These are phyloP conservation scores for Campoplex capitator DNA, from an alignment of 2,888 invertebrate species.

Conservation along the genomic window DNA sequence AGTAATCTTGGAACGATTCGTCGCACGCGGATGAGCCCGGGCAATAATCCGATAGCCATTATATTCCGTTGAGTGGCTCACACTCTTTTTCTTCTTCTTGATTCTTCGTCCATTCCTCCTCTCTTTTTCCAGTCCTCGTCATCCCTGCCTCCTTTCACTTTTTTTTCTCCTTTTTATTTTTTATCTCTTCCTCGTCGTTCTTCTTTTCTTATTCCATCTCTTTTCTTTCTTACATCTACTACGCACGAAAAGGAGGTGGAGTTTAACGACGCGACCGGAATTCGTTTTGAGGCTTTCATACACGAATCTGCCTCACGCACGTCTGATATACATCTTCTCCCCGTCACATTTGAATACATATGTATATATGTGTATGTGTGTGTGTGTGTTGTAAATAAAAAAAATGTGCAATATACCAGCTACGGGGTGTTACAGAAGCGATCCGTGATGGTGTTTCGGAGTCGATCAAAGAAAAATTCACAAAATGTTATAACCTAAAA, in stretches of 20 bases:
- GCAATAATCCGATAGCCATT: conserved; percentile 74
- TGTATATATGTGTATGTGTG: conserved; percentile 3
- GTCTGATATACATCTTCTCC: conserved; percentile 41
- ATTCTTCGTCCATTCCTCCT: conserved; percentile 33
- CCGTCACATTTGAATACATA: neutral
- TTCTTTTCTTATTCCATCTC: conserved; percentile 35
- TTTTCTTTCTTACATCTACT: conserved; percentile 37
- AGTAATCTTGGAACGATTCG: conserved; percentile 73
- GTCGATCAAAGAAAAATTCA: conserved; percentile 53
- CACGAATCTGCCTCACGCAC: conserved; percentile 68
- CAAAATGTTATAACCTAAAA: conserved; percentile 7
- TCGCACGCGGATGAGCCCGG: conserved; percentile 72
- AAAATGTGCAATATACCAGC: conserved; percentile 18
- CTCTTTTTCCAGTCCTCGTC: conserved; percentile 56
- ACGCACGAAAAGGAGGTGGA: conserved; percentile 62
- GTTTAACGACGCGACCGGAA: conserved; percentile 74
- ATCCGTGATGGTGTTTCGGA: conserved; percentile 54
- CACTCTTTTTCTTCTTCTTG: conserved; percentile 53
- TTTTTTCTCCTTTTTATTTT: neutral
- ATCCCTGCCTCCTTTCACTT: conserved; percentile 49
- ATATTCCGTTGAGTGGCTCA: conserved; percentile 71
- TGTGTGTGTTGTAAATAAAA: conserved; percentile 18
- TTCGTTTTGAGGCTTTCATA: conserved; percentile 70
- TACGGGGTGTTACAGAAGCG: conserved; percentile 56
- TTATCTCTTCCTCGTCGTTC: conserved; percentile 31